These are phyloP conservation scores for Mesocricetus auratus DNA, from an alignment of 2,113 vertebrate genomes.

Conservation along the genomic window DNA sequence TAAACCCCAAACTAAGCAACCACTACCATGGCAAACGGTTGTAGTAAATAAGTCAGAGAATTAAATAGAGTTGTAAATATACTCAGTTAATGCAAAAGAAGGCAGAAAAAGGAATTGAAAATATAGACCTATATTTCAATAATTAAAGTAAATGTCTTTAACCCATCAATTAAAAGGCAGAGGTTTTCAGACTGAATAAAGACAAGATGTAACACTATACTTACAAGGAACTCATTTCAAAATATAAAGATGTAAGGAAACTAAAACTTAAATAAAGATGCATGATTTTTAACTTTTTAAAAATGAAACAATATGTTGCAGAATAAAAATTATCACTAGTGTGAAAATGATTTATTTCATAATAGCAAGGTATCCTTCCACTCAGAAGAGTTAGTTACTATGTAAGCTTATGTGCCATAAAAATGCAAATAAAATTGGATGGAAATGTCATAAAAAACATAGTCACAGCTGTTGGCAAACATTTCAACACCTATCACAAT, in stretches of 20 bases:
- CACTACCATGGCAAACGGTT: neutral
- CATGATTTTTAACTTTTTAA: neutral
- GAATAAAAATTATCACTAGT: neutral
- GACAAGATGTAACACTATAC: neutral
- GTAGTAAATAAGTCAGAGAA: neutral
- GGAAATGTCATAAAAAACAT: neutral
- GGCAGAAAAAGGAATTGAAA: neutral
- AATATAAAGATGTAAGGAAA: neutral
- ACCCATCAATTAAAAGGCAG: neutral
- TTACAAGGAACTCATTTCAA: neutral
- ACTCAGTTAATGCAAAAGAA: neutral
- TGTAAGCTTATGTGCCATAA: neutral
- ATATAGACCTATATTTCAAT: neutral
- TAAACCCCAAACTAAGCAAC: neutral
- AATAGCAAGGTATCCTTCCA: neutral
- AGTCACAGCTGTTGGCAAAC: neutral
- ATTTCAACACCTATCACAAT: neutral
- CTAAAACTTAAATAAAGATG: neutral
- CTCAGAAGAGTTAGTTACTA: neutral
- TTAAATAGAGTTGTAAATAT: neutral
- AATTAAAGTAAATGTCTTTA: neutral
- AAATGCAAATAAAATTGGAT: neutral
- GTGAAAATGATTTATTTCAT: neutral
- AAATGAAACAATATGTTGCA: neutral
- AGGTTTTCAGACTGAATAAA: neutral